Evolutionary conservation across 2,888 invertebrate genomes (phyloP).

Genomic region (Cepaea hortensis): DNA sequence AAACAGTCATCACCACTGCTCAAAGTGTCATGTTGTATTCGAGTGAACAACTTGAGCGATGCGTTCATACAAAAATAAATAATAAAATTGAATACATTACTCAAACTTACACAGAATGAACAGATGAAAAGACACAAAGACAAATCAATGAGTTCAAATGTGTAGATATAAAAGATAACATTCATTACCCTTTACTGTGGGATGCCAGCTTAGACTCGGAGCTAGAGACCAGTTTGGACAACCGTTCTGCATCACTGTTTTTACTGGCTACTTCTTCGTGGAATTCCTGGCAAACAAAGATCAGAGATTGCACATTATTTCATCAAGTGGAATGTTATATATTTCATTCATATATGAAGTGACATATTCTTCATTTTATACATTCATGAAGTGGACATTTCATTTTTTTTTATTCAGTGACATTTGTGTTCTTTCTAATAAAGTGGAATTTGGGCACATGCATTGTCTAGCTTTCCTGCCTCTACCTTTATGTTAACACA

Average conservation of each 20-base stretch:
- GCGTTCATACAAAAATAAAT: neutral
- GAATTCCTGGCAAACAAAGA: conserved; percentile 66
- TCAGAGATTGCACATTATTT: too few relatives aligned
- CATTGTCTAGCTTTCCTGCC: too few relatives aligned
- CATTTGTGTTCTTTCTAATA: too few relatives aligned
- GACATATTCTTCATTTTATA: too few relatives aligned
- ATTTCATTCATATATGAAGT: too few relatives aligned
- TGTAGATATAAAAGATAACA: neutral
- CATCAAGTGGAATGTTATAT: too few relatives aligned
- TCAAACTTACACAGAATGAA: neutral
- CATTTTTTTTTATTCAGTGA: too few relatives aligned
- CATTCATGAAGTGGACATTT: too few relatives aligned
- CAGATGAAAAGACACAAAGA: neutral
- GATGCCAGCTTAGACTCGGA: conserved; percentile 63
- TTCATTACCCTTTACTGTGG: conserved; percentile 42
- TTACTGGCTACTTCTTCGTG: conserved; percentile 74
- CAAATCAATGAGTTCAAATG: neutral
- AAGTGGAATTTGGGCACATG: too few relatives aligned
- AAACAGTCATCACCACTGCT: too few relatives aligned
- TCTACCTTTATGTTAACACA: too few relatives aligned
- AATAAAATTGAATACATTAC: neutral
- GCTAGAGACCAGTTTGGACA: conserved; percentile 67
- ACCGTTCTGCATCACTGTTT: conserved; percentile 72
- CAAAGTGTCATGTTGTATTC: too few relatives aligned
- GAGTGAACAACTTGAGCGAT: neutral